A percentile compares a stretch with the other conserved stretches of the same genome.
Conservation (phyloP, 2,113 vertebrate genomes). For the Microcebus tavaratra region DNA sequence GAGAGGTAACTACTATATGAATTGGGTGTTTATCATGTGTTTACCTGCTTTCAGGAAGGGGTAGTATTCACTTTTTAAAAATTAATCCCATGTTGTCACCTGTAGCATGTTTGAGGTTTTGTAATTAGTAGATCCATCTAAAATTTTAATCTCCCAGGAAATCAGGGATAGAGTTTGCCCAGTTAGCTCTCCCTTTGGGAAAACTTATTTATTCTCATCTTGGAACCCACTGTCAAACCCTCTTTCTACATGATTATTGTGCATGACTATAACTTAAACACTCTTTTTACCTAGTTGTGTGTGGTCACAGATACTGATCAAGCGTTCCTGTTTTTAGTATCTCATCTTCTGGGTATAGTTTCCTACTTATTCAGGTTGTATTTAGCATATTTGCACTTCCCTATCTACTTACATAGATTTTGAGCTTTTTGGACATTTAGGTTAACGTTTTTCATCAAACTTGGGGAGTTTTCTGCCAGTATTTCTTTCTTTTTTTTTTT, state of each 20-base stretch:
- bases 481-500: background rate
- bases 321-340: background rate
- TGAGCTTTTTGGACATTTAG: background rate
- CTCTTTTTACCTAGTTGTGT: background rate
- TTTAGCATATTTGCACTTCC: background rate
- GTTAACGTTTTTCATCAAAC: background rate
- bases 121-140: background rate
- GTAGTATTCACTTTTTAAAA: background rate
- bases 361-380: background rate
- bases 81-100: background rate
- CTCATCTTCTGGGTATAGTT: too few species aligned
- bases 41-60: background rate
- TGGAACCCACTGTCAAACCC: background rate
- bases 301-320: background rate
- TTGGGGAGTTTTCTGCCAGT: background rate
- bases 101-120: background rate
- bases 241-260: background rate
- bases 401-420: background rate
- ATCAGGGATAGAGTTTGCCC: background rate
- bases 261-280: background rate
- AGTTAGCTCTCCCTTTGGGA: background rate
- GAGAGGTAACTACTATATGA: background rate
- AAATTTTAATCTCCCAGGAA: background rate
- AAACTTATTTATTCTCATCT: background rate
- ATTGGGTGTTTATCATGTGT: background rate